Conservation (phyloP, 2,888 invertebrate genomes). For the Apomyelois bistriatella region DNA sequence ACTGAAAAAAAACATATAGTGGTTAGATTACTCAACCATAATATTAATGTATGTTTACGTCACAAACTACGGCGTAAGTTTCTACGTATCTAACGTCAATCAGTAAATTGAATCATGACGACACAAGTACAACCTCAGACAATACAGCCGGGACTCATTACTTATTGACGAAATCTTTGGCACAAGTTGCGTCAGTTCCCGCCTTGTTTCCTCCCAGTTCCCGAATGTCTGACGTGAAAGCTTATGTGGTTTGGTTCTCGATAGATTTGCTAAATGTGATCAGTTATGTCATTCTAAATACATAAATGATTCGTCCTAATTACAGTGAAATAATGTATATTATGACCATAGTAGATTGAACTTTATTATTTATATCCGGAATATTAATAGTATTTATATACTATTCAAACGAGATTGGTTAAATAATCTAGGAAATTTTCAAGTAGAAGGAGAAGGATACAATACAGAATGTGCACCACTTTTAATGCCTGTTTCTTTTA, state of each 20-base stretch:
- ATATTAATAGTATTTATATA: no score
- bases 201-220: neutral
- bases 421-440: no score
- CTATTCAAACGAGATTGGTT: no score
- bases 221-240: neutral
- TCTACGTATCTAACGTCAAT: neutral
- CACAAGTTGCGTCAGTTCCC: neutral
- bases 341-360: no score
- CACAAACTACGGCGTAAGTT: neutral
- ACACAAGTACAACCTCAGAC: neutral
- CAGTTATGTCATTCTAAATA: neutral
- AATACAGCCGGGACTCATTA: neutral
- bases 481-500: no score
- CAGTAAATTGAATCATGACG: neutral
- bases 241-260: neutral
- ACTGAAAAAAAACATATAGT: no score
- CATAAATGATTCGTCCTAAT: neutral
- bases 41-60: neutral
- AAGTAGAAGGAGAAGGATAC: no score
- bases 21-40: no score
- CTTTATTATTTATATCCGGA: no score
- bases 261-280: neutral
- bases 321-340: no score
- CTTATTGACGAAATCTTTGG: conserved; percentile 5
- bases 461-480: no score